Conservation (phyloP, 1,140 invertebrate genomes). For the Calliopsis andreniformis region DNA sequence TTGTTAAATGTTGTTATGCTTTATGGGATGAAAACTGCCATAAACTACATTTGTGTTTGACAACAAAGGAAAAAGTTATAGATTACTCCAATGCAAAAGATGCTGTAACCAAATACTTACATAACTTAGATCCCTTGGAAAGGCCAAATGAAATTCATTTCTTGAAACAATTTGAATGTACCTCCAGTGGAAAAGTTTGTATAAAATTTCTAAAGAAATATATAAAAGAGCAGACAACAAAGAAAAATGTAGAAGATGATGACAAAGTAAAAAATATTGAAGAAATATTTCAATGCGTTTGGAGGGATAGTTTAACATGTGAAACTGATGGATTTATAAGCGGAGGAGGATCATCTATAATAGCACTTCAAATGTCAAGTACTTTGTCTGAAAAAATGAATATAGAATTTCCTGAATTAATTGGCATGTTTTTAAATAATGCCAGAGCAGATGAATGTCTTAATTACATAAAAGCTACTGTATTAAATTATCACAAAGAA, state of each 20-base stretch:
- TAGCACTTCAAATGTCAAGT: constrained; percentile 77
- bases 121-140: constrained; percentile 59
- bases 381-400: constrained; percentile 67
- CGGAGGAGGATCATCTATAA: constrained; percentile 80
- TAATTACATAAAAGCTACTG: constrained; percentile 52
- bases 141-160: constrained; percentile 72
- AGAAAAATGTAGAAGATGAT: constrained; percentile 76
- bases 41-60: constrained; percentile 81
- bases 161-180: constrained; percentile 67
- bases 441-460: constrained; percentile 60
- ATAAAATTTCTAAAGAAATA: constrained; percentile 58
- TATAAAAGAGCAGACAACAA: constrained; percentile 29
- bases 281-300: constrained; percentile 70
- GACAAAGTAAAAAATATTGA: constrained; percentile 78
- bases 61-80: constrained; percentile 29
- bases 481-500: background rate
- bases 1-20: constrained; percentile 80
- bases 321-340: constrained; percentile 78
- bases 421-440: constrained; percentile 73
- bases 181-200: constrained; percentile 73
- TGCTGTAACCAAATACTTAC: constrained; percentile 74
- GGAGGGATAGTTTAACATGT: constrained; percentile 67
- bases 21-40: constrained; percentile 80
- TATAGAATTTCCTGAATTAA: constrained; percentile 70
- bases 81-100: constrained; percentile 71